phyloP scores from a whole-genome alignment of 2,113 vertebrate genomes.

The Tyrannus savana region DNA sequence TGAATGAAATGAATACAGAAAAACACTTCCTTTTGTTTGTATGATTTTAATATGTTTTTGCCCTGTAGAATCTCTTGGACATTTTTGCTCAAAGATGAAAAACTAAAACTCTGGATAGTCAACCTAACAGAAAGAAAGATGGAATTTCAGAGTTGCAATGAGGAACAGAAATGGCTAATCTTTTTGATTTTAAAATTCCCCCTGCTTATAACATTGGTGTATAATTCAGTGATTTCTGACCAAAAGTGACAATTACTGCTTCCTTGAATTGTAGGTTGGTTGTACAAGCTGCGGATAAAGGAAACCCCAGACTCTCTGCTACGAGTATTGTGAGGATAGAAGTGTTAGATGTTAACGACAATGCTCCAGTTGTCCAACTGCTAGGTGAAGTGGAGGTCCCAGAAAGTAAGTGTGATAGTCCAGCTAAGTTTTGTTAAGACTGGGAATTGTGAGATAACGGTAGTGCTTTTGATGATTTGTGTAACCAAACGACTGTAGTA shows the following conservation, averaged over 20 bases:
- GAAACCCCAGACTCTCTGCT: conserved; percentile 81
- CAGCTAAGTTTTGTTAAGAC: neutral
- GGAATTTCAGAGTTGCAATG: neutral
- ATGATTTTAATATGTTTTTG: neutral
- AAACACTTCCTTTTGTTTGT: neutral
- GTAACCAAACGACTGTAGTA: neutral
- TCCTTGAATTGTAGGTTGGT: conserved; percentile 79
- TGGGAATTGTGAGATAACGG: neutral
- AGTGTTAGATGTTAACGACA: conserved; percentile 91
- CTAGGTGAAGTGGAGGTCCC: conserved; percentile 78
- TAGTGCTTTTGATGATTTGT: neutral
- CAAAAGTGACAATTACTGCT: neutral
- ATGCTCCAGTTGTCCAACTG: conserved; percentile 81
- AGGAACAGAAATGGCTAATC: neutral
- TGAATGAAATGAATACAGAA: neutral
- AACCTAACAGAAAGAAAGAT: neutral
- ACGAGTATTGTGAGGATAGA: conserved; percentile 80
- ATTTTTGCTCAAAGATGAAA: neutral
- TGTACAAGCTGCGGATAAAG: conserved; percentile 86
- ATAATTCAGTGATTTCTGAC: conserved; percentile 1
- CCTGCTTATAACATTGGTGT: neutral
- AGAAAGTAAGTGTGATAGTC: conserved; percentile 83
- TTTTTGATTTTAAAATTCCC: neutral
- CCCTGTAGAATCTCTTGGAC: neutral
- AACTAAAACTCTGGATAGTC: neutral